These are phyloP conservation scores for Picus viridis DNA, from an alignment of 2,797 vertebrate genomes.

Conservation along the genomic window DNA sequence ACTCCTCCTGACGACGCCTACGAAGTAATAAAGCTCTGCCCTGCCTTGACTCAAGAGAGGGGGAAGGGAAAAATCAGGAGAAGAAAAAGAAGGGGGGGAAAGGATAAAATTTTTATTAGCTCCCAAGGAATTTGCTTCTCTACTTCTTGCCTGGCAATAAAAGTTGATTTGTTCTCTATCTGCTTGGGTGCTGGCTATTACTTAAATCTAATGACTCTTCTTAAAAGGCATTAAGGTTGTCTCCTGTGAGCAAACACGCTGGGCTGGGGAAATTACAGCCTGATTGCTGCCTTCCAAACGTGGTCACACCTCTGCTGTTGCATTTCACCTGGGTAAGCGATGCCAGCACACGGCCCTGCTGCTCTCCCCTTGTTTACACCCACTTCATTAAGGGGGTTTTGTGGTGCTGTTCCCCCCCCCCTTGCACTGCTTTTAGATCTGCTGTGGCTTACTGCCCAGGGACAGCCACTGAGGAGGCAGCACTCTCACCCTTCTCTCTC, in stretches of 20 bases:
- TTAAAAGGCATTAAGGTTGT: conserved; percentile 25
- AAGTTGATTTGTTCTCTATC: conserved; percentile 65
- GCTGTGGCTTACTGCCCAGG: neutral
- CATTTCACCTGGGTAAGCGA: conserved; percentile 50
- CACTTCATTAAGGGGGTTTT: neutral
- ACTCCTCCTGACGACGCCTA: conserved; percentile 51
- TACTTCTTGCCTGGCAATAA: conserved; percentile 49
- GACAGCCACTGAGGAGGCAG: neutral
- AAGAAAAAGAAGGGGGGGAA: neutral
- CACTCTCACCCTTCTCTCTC: neutral
- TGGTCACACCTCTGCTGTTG: conserved; percentile 39
- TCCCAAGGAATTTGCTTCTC: conserved; percentile 66
- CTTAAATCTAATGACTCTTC: conserved; percentile 61
- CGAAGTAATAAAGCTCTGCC: conserved; percentile 55
- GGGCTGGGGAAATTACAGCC: neutral
- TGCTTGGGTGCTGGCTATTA: conserved; percentile 58
- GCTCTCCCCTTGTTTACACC: conserved; percentile 10
- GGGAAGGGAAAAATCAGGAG: no score
- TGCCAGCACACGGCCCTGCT: neutral
- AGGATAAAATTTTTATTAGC: conserved; percentile 67
- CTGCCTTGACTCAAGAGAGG: conserved; percentile 32
- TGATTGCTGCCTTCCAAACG: conserved; percentile 11
- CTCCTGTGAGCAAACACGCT: conserved; percentile 17
- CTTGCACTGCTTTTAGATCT: neutral
- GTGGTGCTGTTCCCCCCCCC: neutral